A percentile compares a stretch with the other conserved stretches of the same genome.
Evolutionary conservation across 2,797 vertebrate species (phyloP).

Genomic region (Emys orbicularis): DNA sequence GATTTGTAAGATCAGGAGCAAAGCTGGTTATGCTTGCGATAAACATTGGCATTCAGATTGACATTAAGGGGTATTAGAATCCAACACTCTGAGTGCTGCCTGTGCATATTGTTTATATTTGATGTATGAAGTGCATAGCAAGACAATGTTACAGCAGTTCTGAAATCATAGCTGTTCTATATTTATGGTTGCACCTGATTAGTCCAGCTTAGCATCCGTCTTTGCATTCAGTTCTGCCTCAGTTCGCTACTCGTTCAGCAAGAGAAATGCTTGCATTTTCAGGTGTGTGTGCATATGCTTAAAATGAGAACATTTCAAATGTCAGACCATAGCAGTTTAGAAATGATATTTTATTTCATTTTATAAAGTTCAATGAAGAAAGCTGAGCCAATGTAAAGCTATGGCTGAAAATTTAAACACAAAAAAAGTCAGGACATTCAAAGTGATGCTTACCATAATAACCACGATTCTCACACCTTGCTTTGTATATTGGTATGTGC

Average conservation of each 20-base stretch:
- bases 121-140: neutral
- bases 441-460: constrained; percentile 65
- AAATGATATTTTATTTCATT: constrained; percentile 28
- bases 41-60: constrained; percentile 8
- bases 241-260: neutral
- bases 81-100: neutral
- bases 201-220: neutral
- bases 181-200: neutral
- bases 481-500: neutral
- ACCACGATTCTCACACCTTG: constrained; percentile 5
- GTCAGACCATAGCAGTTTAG: neutral
- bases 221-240: neutral
- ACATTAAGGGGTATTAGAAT: neutral
- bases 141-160: neutral
- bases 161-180: constrained; percentile 13
- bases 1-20: constrained; percentile 29
- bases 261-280: neutral
- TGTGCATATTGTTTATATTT: neutral
- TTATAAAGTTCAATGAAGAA: neutral
- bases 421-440: neutral
- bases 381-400: neutral
- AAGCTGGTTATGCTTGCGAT: constrained; percentile 25
- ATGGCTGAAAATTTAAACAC: constrained; percentile 13
- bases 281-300: neutral
- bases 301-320: neutral